phyloP scores from a whole-genome alignment of 1,140 invertebrate species.

The Zaprionus inermis region DNA sequence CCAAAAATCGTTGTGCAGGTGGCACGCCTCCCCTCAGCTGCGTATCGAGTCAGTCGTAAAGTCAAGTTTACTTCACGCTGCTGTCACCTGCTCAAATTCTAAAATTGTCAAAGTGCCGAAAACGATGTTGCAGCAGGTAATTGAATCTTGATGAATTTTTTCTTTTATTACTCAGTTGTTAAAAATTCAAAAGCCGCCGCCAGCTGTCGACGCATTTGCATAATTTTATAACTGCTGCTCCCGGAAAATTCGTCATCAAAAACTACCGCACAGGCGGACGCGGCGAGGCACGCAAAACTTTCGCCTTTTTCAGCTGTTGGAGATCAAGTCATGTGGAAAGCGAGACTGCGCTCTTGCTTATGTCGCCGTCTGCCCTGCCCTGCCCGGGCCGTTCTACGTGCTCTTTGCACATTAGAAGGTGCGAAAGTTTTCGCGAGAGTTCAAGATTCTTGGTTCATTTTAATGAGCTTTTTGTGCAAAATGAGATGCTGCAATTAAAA shows the following conservation, averaged over 20 bases:
- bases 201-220: conserved; percentile 51
- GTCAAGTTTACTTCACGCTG: conserved; percentile 3
- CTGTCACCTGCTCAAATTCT: conserved; percentile 21
- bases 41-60: conserved; percentile 40
- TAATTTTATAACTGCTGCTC: conserved; percentile 68
- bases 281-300: conserved; percentile 49
- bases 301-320: conserved; percentile 44
- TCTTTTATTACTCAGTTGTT: conserved; percentile 59
- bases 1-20: conserved; percentile 31
- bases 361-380: background rate
- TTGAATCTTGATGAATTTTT: conserved; percentile 77
- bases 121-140: conserved; percentile 55
- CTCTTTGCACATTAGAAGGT: conserved; percentile 60
- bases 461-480: conserved; percentile 71
- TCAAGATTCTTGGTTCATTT: conserved; percentile 59
- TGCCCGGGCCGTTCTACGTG: background rate
- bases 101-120: conserved; percentile 15
- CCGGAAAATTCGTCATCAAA: conserved; percentile 55
- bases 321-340: conserved; percentile 65
- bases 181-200: conserved; percentile 63
- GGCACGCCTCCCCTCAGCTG: conserved; percentile 15
- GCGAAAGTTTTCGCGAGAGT: conserved; percentile 59
- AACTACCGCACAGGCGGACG: conserved; percentile 34
- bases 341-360: conserved; percentile 15
- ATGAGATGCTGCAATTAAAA: conserved; percentile 32